These are phyloP conservation scores for Oenanthe oenanthe DNA, from an alignment of 2,113 vertebrate species.

Conservation along the genomic window DNA sequence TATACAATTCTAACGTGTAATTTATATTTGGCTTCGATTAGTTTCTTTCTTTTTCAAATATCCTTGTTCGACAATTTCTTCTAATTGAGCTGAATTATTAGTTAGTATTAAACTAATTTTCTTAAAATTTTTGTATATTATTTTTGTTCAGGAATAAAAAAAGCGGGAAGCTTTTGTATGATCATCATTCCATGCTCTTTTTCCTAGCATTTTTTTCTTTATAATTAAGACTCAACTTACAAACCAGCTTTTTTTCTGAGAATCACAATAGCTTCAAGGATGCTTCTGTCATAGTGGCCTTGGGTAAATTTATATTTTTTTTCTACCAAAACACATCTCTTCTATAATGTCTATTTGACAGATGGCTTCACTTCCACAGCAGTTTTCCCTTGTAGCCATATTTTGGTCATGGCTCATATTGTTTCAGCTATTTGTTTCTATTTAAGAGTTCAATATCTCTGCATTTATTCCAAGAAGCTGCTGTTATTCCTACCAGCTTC, in stretches of 20 bases:
- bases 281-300: neutral
- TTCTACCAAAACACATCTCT: neutral
- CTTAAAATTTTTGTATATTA: neutral
- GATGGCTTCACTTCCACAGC: neutral
- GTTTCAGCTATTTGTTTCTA: constrained; percentile 31
- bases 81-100: neutral
- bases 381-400: neutral
- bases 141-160: neutral
- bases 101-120: neutral
- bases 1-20: neutral
- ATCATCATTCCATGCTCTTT: neutral
- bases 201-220: neutral
- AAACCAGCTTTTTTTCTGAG: neutral
- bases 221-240: neutral
- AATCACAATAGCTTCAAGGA: neutral
- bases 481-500: neutral
- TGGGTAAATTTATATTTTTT: neutral
- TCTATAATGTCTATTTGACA: neutral
- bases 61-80: neutral
- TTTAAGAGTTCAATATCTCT: neutral
- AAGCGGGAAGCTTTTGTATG: neutral
- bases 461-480: constrained; percentile 1
- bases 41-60: neutral
- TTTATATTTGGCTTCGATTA: neutral
- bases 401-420: constrained; percentile 31